Base-by-base conservation (phyloP, 2,888 invertebrate genomes). In the Tetragnatha montana region DNA sequence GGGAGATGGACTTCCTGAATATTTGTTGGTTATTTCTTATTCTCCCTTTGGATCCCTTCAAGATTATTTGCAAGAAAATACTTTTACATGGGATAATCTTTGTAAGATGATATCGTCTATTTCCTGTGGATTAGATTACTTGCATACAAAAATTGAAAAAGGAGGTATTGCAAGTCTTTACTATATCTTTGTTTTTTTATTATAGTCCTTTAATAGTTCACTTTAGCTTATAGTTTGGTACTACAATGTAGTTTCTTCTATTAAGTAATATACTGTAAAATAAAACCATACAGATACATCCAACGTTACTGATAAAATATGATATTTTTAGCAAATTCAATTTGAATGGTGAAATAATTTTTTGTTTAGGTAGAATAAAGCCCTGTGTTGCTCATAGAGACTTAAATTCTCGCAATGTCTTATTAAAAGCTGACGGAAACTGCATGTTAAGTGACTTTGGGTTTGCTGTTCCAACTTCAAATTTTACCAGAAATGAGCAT, bases 301-400 rank as follows among this genome's bases (percentile, higher is more conserved):
- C n/a, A 17, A 68, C 2, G 2, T 17, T n/a, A 73, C 6, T 12
- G 21, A n/a, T 19, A 73, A 22, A 47, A 49, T 35, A 17, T 50
- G n/a, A 47, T 12, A 2, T 35, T 35, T 1, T 35, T 4, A 4
- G 35, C 35, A 35, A 35, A 35, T 35, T 35, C 1, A 4, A 35
- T 35, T 35, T 80, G 68, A 49, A 12, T 83, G 74, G 85, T 35
- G 35, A 35, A 35, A 2, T 35, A n/a, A n/a, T 81, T 88, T 92
- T 35, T 80, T 76, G 92, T 93, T 0, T 93, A 96, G 97, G 95
- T 88, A 95, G 95, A 92, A 94, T 95, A 51, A 94, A 94, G 92
- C 97, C 97, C 0, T 97, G 97, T 92, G 95, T 98, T 82, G 97
- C 97, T 0, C 98, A 98, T 93, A 95, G 98, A 82, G 98, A 98